Evolutionary conservation across 2,888 invertebrate species (phyloP).

Genomic region (Megaustenia siamemsis): DNA sequence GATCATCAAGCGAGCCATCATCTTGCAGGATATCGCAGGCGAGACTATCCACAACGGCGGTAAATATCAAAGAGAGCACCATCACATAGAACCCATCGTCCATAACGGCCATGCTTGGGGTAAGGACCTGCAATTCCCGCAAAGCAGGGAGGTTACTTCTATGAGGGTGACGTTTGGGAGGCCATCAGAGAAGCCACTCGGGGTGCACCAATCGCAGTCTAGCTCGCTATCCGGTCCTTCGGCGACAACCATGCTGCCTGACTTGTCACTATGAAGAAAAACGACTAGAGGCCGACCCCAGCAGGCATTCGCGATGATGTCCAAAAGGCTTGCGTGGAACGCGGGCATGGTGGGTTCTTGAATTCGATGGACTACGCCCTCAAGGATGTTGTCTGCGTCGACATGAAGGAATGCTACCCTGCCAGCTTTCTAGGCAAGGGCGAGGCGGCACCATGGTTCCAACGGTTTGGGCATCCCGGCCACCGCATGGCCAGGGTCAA

Average conservation of each 20-base stretch:
- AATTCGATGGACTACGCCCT: conserved; percentile 9
- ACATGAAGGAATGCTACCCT: neutral
- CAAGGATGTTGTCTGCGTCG: neutral
- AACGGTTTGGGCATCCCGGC: neutral
- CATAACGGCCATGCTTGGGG: conserved; percentile 14
- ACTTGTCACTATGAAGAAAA: neutral
- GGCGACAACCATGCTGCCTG: neutral
- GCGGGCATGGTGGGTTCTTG: neutral
- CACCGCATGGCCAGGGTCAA: neutral
- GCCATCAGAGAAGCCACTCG: conserved; percentile 3
- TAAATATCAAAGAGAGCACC: neutral
- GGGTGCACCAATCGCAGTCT: neutral
- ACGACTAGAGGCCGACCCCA: conserved; percentile 18
- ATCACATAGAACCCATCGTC: conserved; percentile 11
- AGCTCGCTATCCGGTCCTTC: neutral
- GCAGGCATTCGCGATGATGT: neutral
- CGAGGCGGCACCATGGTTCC: neutral
- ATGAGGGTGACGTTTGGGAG: conserved; percentile 9
- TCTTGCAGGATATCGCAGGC: conserved; percentile 2
- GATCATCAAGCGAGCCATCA: conserved; percentile 15
- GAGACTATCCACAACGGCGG: neutral
- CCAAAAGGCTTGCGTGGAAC: conserved; percentile 20
- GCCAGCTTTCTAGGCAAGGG: neutral
- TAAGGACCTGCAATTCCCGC: conserved; percentile 10
- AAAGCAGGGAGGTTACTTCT: neutral